These are phyloP conservation scores for Nanorana parkeri DNA, from an alignment of 2,113 vertebrate genomes.

Conservation along the genomic window DNA sequence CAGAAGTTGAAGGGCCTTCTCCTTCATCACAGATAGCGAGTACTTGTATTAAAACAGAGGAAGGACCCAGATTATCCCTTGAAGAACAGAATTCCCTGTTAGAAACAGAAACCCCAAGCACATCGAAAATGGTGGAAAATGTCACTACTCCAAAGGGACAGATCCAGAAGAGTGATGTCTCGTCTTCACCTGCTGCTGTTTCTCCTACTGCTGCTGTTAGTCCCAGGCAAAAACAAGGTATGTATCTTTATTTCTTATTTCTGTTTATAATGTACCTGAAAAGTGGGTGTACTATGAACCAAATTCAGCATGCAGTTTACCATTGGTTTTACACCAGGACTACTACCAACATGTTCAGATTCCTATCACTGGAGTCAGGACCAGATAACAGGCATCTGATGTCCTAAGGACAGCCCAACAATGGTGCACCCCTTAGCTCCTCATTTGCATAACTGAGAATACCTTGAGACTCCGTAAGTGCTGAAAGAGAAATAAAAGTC, in stretches of 20 bases:
- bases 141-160: conserved; percentile 11
- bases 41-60: not conserved
- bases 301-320: no score
- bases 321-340: no score
- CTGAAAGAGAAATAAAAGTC: no score
- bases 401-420: no score
- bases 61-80: conserved; percentile 36
- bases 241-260: not conserved
- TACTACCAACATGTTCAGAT: no score
- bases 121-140: not conserved
- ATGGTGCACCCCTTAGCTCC: no score
- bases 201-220: conserved; percentile 43
- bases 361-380: no score
- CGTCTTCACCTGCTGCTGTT: not conserved
- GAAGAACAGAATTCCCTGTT: conserved; percentile 16
- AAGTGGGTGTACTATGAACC: no score
- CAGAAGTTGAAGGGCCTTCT: not conserved
- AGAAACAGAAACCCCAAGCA: conserved; percentile 17
- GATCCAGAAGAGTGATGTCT: conserved; percentile 7
- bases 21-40: conserved; percentile 6
- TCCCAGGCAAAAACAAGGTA: conserved; percentile 73
- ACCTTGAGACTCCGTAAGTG: no score
- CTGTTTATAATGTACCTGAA: no score
- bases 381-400: no score
- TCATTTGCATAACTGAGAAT: no score